These are phyloP conservation scores for Archivesica marissinica DNA, from an alignment of 1,140 invertebrate species.

Conservation along the genomic window DNA sequence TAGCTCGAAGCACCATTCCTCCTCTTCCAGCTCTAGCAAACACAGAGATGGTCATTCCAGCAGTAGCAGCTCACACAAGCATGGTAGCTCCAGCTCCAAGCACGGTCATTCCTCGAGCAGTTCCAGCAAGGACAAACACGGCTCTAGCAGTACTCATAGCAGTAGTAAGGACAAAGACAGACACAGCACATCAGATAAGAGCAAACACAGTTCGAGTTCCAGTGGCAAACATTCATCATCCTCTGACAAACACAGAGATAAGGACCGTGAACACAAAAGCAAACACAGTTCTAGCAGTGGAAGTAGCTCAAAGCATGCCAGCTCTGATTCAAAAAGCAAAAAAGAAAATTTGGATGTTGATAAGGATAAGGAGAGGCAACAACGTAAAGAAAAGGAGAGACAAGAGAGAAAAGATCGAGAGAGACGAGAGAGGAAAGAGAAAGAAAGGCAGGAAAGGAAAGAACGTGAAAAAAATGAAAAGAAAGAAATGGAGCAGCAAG, in stretches of 20 bases:
- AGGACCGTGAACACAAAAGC: slow-evolving; percentile 41
- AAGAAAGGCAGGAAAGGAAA: slow-evolving; percentile 46
- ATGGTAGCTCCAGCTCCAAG: slow-evolving; percentile 62
- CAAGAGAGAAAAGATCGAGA: slow-evolving; percentile 64
- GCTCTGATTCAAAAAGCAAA: slow-evolving; percentile 58
- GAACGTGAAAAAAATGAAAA: slow-evolving; percentile 52
- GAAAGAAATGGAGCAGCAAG: slow-evolving; percentile 27
- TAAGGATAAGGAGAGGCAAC: slow-evolving; percentile 82
- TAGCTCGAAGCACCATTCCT: slow-evolving; percentile 55
- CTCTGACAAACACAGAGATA: slow-evolving; percentile 41
- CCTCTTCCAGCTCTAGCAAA: slow-evolving; percentile 80
- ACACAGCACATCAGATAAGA: slow-evolving; percentile 63
- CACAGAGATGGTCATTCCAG: slow-evolving; percentile 83
- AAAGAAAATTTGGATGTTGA: slow-evolving; percentile 48
- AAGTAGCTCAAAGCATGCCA: slow-evolving; percentile 28
- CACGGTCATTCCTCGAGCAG: slow-evolving; percentile 51
- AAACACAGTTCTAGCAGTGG: slow-evolving; percentile 57
- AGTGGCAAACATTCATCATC: slow-evolving; percentile 61
- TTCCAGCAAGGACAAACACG: slow-evolving; percentile 26
- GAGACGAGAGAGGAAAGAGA: slow-evolving; percentile 47
- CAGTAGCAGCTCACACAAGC: slow-evolving; percentile 63
- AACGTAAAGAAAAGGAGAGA: slow-evolving; percentile 82
- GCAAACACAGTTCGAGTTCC: slow-evolving; percentile 68
- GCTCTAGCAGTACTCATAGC: slow-evolving; percentile 11
- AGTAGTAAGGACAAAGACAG: slow-evolving; percentile 61